Evolutionary conservation across 2,888 invertebrate species (phyloP).

Genomic region (Rhopalosiphum nymphaeae): DNA sequence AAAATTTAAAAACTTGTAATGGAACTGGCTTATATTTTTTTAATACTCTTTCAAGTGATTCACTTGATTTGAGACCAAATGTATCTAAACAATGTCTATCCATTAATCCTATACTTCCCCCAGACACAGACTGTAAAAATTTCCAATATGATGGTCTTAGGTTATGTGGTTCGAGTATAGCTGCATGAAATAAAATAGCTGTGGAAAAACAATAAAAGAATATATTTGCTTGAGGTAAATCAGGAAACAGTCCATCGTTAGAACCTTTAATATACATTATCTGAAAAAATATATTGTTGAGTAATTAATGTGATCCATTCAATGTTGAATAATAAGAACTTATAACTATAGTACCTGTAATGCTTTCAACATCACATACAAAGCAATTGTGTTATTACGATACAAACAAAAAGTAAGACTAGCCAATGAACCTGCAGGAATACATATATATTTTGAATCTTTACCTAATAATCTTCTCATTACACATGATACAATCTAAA

Average conservation of each 20-base stretch:
- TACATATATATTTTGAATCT: slow-evolving; percentile 77
- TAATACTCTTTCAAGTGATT: slow-evolving; percentile 67
- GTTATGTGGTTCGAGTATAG: slow-evolving; percentile 83
- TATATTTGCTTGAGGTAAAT: slow-evolving; percentile 79
- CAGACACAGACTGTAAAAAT: slow-evolving; percentile 82
- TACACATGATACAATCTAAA: slow-evolving; percentile 77
- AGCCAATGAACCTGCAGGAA: slow-evolving; percentile 80
- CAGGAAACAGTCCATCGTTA: slow-evolving; percentile 76
- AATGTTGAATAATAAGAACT: background rate
- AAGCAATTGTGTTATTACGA: slow-evolving; percentile 83
- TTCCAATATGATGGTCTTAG: slow-evolving; percentile 86
- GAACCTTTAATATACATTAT: slow-evolving; percentile 81
- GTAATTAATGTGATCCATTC: background rate
- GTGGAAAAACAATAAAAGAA: slow-evolving; percentile 84
- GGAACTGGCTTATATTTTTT: slow-evolving; percentile 57
- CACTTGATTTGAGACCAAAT: slow-evolving; percentile 75
- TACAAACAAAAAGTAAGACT: slow-evolving; percentile 80
- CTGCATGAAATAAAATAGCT: slow-evolving; percentile 82
- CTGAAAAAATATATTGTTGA: slow-evolving; percentile 70
- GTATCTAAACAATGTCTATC: slow-evolving; percentile 74
- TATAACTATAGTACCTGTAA: slow-evolving; percentile 76
- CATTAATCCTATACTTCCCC: slow-evolving; percentile 77
- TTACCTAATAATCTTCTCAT: slow-evolving; percentile 76
- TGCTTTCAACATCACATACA: slow-evolving; percentile 87
- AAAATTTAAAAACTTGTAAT: slow-evolving; percentile 57